Percentiles rank a stretch among this genome's conserved stretches.
Conservation (phyloP, 2,888 invertebrate genomes). For the Xanthia togata region DNA sequence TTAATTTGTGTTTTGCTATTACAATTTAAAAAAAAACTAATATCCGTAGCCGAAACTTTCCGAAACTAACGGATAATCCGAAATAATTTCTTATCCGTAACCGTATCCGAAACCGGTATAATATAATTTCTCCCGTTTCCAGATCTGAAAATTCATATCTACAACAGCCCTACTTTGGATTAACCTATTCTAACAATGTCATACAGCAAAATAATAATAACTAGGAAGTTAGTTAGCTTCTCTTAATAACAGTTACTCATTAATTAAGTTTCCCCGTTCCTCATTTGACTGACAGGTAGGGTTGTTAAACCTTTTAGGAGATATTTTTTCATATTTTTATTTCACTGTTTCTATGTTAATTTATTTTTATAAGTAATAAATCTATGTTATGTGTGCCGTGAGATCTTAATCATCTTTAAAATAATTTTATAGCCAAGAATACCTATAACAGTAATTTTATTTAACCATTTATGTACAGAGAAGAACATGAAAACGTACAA, state of each 20-base stretch:
- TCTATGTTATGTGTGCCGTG: too few species aligned
- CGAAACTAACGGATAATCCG: too few species aligned
- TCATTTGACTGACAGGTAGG: slow-evolving; percentile 36
- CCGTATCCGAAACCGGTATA: too few species aligned
- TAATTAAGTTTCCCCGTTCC: slow-evolving; percentile 12
- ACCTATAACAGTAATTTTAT: neutral
- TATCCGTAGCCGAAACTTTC: too few species aligned
- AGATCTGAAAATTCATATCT: too few species aligned
- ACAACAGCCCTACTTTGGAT: too few species aligned
- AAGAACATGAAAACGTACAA: too few species aligned
- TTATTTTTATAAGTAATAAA: neutral
- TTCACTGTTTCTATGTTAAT: neutral
- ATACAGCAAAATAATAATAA: neutral
- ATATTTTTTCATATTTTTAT: neutral
- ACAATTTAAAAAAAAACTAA: too few species aligned
- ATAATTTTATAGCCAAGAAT: neutral
- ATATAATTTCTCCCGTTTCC: too few species aligned
- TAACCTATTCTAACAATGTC: neutral
- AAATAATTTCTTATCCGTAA: too few species aligned
- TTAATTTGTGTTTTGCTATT: too few species aligned
- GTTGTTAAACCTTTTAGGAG: slow-evolving; percentile 28
- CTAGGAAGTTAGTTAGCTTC: neutral
- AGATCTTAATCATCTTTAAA: neutral
- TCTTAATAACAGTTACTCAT: slow-evolving; percentile 27
- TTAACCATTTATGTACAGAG: too few species aligned